Evolutionary conservation across 1,140 invertebrate species (phyloP).

Genomic region (Cepaea nemoralis): DNA sequence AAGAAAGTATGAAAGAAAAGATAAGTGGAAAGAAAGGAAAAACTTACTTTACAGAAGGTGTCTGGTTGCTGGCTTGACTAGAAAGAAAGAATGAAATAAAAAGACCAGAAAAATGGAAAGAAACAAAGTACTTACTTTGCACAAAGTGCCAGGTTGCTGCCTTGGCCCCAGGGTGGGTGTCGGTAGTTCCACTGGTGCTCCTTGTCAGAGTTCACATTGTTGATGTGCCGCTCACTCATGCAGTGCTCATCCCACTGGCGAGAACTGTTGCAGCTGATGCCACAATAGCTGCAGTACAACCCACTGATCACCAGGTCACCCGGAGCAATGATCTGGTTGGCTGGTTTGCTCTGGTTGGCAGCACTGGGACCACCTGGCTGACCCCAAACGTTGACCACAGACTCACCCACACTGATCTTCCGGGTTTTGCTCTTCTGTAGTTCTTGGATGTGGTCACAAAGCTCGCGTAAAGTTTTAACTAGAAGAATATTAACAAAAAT

Average conservation of each 20-base stretch:
- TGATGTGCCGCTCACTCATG: constrained; percentile 64
- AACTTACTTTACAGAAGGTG: no score
- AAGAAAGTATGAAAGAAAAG: no score
- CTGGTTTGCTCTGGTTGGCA: not conserved
- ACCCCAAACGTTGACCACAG: constrained; percentile 51
- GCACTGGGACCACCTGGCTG: constrained; percentile 1
- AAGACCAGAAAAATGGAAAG: no score
- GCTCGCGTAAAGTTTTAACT: constrained; percentile 56
- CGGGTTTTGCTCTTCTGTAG: constrained; percentile 49
- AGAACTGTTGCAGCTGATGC: constrained; percentile 63
- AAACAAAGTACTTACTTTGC: constrained; percentile 53
- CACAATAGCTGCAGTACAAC: constrained; percentile 67
- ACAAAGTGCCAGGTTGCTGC: constrained; percentile 61
- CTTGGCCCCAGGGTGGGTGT: constrained; percentile 67
- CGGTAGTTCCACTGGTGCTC: constrained; percentile 70
- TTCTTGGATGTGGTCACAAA: constrained; percentile 52
- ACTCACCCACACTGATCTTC: constrained; percentile 61
- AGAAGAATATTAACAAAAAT: constrained; percentile 13
- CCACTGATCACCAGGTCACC: constrained; percentile 41
- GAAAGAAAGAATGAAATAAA: no score
- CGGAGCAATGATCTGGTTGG: constrained; percentile 40
- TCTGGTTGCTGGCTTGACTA: no score
- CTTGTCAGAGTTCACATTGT: constrained; percentile 68
- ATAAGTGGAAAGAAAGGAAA: no score
- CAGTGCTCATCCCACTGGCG: constrained; percentile 69